Conservation (phyloP, 2,888 invertebrate species). For the Pasiphila rectangulata region DNA sequence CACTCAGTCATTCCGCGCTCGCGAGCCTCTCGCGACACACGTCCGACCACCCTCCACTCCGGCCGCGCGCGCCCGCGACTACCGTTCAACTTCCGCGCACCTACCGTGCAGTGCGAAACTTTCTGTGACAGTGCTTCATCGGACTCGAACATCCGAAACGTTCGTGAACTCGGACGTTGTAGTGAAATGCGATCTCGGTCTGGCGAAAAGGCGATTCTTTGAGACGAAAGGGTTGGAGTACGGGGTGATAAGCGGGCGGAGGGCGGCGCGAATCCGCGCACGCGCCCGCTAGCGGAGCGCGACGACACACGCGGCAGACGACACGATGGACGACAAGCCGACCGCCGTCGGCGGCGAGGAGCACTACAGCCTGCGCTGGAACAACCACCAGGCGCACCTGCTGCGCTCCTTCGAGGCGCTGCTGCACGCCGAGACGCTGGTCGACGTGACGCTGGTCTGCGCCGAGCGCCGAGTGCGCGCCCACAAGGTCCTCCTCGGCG, state of each 20-base stretch:
- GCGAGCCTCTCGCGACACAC: slow-evolving; percentile 62
- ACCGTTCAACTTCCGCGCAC: slow-evolving; percentile 44
- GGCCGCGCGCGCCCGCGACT: slow-evolving; percentile 37
- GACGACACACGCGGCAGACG: slow-evolving; percentile 57
- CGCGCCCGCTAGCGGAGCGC: slow-evolving; percentile 55
- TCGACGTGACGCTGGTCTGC: slow-evolving; percentile 94
- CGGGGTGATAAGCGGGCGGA: slow-evolving; percentile 64
- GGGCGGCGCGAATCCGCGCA: slow-evolving; percentile 70
- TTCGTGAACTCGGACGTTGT: slow-evolving; percentile 37
- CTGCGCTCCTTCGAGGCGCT: slow-evolving; percentile 93
- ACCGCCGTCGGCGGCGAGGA: slow-evolving; percentile 80
- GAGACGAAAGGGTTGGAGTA: slow-evolving; percentile 73
- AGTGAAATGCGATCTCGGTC: slow-evolving; percentile 62
- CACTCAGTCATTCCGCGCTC: slow-evolving; percentile 54
- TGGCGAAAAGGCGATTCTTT: slow-evolving; percentile 62
- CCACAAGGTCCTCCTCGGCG: slow-evolving; percentile 94
- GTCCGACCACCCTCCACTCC: slow-evolving; percentile 50
- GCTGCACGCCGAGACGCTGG: slow-evolving; percentile 91
- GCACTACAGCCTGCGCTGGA: slow-evolving; percentile 96
- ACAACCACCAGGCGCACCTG: slow-evolving; percentile 95
- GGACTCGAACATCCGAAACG: slow-evolving; percentile 30
- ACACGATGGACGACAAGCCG: slow-evolving; percentile 75
- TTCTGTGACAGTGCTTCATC: slow-evolving; percentile 47
- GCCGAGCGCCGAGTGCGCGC: slow-evolving; percentile 92
- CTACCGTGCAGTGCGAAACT: slow-evolving; percentile 54